Evolutionary conservation across 2,797 vertebrate species (phyloP).

Genomic region (Poecile montanus): DNA sequence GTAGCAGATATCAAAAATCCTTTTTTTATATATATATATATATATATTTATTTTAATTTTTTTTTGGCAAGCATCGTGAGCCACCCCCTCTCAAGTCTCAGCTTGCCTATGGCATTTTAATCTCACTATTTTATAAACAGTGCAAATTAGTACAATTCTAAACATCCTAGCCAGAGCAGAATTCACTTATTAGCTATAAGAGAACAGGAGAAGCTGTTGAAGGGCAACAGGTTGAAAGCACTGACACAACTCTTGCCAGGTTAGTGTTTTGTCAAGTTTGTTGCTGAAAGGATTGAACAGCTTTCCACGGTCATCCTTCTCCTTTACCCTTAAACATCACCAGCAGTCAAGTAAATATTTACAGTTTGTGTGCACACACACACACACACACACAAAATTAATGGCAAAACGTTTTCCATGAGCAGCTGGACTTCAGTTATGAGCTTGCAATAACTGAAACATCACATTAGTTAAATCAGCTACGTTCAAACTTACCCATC

Average conservation of each 20-base stretch:
- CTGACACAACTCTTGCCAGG: neutral
- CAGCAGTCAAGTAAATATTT: slow-evolving; percentile 53
- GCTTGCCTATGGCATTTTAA: slow-evolving; percentile 62
- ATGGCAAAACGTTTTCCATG: slow-evolving; percentile 41
- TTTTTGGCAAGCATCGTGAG: slow-evolving; percentile 21
- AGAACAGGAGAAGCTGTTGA: slow-evolving; percentile 36
- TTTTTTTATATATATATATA: slow-evolving; percentile 2
- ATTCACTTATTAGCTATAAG: slow-evolving; percentile 28
- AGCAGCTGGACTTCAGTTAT: slow-evolving; percentile 47
- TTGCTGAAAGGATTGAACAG: neutral
- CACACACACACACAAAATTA: slow-evolving; percentile 52
- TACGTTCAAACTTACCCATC: neutral
- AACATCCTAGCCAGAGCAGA: slow-evolving; percentile 54
- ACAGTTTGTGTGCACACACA: slow-evolving; percentile 38
- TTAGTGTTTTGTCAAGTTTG: slow-evolving; percentile 13
- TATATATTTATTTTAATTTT: neutral
- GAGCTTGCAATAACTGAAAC: slow-evolving; percentile 41
- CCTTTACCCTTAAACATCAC: neutral
- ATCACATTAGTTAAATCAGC: slow-evolving; percentile 12
- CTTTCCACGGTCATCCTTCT: neutral
- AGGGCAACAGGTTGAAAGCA: neutral
- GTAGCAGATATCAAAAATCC: slow-evolving; percentile 39
- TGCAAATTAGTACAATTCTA: slow-evolving; percentile 64
- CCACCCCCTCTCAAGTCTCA: neutral
- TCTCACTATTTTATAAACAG: slow-evolving; percentile 59